A percentile compares a stretch with the other conserved stretches of the same genome.
Conservation (phyloP, 2,888 invertebrate species). For the Caenorhabditis japonica region DNA sequence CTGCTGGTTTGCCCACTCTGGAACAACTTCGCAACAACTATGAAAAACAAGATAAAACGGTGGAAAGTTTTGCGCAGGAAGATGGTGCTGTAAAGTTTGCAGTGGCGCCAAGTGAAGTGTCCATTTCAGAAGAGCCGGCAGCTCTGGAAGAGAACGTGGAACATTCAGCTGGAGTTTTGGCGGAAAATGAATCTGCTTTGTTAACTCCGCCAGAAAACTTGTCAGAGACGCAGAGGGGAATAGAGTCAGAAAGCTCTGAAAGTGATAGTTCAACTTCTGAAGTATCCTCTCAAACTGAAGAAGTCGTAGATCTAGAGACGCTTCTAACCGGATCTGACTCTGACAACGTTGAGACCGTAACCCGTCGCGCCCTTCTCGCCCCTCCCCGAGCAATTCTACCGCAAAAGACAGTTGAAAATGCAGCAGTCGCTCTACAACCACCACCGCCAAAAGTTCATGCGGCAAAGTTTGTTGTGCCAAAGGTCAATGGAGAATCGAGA, state of each 20-base stretch:
- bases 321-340: too few relatives aligned
- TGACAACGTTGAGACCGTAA: too few relatives aligned
- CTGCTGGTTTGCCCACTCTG: constrained; percentile 18
- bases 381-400: too few relatives aligned
- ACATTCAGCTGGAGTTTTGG: too few relatives aligned
- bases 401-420: too few relatives aligned
- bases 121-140: constrained; percentile 10
- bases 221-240: too few relatives aligned
- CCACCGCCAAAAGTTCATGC: constrained; percentile 13
- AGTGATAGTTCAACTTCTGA: too few relatives aligned
- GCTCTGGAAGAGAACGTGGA: neutral
- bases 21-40: constrained; percentile 28
- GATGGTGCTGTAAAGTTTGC: constrained; percentile 31
- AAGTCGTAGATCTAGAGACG: too few relatives aligned
- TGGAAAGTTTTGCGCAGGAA: constrained; percentile 19
- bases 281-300: too few relatives aligned
- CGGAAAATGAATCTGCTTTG: neutral
- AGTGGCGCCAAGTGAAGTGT: constrained; percentile 35
- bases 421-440: neutral
- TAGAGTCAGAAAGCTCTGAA: neutral
- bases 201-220: constrained; percentile 16
- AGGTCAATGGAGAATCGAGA: constrained; percentile 4
- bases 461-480: constrained; percentile 9
- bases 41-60: constrained; percentile 14
- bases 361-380: too few relatives aligned